Percentiles rank a stretch among this genome's conserved stretches.
These are phyloP conservation scores for Sciaenops ocellatus DNA, from an alignment of 2,797 vertebrate genomes.

Conservation along the genomic window DNA sequence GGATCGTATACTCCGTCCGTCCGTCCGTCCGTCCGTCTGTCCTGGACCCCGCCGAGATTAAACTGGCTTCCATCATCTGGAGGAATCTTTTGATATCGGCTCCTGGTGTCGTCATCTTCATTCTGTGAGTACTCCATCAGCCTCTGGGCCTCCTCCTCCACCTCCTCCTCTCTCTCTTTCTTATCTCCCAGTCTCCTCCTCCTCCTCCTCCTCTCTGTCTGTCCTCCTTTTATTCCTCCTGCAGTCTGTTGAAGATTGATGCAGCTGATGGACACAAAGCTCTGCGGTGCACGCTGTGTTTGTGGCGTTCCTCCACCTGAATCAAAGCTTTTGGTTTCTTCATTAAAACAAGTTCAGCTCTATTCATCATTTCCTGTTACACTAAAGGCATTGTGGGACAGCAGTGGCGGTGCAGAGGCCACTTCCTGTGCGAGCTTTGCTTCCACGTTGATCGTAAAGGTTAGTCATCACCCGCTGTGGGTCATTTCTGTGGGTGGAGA, in stretches of 20 bases:
- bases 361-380: not conserved
- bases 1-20: slow-evolving; percentile 59
- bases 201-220: too few relatives aligned
- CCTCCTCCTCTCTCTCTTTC: not conserved
- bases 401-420: not conserved
- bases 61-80: slow-evolving; percentile 66
- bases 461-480: too few relatives aligned
- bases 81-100: slow-evolving; percentile 69
- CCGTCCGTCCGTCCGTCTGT: slow-evolving; percentile 8
- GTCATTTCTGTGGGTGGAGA: too few relatives aligned
- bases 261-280: not conserved
- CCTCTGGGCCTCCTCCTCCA: not conserved
- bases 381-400: not conserved
- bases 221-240: not conserved
- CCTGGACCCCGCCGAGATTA: slow-evolving; percentile 53
- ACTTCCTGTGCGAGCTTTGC: too few relatives aligned
- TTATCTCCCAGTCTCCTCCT: too few relatives aligned
- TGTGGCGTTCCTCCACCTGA: too few relatives aligned
- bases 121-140: slow-evolving; percentile 79
- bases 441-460: too few relatives aligned
- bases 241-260: not conserved
- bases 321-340: too few relatives aligned
- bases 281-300: not conserved
- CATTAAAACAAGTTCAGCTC: not conserved
- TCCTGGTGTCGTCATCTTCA: slow-evolving; percentile 79